Conservation (phyloP, 2,797 vertebrate species). For the Galagoides demidoff region DNA sequence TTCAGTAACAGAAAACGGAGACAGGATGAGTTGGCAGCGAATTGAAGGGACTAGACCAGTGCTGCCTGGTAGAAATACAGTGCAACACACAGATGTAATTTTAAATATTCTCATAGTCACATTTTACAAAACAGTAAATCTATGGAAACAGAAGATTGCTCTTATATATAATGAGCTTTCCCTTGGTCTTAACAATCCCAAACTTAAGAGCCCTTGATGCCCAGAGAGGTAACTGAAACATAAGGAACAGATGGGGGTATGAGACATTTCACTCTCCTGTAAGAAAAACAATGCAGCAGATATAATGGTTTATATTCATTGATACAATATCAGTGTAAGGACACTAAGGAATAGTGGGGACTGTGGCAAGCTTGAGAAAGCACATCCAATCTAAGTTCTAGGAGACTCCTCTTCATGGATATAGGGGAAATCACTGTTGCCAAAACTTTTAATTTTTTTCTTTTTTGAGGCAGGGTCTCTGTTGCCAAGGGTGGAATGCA, state of each 20-base stretch:
- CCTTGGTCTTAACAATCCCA: not conserved
- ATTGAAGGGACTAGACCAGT: not conserved
- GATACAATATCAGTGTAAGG: not conserved
- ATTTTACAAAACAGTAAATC: not conserved
- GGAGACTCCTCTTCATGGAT: rapidly evolving
- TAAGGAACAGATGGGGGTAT: not conserved
- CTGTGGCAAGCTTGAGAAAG: not conserved
- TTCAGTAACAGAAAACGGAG: not conserved
- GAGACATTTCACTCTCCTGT: not conserved
- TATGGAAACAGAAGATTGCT: not conserved
- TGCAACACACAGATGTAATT: not conserved
- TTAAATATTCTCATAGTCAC: not conserved
- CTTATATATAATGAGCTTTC: not conserved
- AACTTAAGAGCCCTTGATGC: not conserved
- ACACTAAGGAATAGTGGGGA: not conserved
- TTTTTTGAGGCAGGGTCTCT: not conserved
- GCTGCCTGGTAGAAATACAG: not conserved
- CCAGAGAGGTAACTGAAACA: not conserved
- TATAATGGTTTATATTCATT: not conserved
- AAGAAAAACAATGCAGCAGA: not conserved
- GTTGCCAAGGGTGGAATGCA: not conserved
- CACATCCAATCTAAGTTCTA: rapidly evolving
- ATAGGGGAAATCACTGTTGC: not conserved
- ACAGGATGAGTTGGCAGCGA: not conserved
- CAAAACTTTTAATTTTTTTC: not conserved